These are phyloP conservation scores for Hyposoter dolosus DNA, from an alignment of 2,888 invertebrate species.

Conservation along the genomic window DNA sequence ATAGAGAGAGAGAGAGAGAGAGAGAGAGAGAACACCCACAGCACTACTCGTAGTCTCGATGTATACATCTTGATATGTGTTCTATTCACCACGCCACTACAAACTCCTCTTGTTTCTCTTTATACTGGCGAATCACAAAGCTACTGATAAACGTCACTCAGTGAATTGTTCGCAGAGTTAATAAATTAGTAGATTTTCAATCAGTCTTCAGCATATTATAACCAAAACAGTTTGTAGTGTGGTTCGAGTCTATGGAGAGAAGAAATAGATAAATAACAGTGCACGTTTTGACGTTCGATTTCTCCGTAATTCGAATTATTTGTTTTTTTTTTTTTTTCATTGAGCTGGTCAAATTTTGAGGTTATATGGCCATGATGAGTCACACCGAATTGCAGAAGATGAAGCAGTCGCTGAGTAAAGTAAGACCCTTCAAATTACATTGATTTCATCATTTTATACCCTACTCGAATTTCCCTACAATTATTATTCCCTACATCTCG, in stretches of 20 bases:
- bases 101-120: background rate
- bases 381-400: constrained; percentile 85
- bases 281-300: constrained; percentile 12
- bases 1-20: no score
- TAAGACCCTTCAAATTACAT: constrained; percentile 75
- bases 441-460: constrained; percentile 58
- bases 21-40: no score
- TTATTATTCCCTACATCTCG: background rate
- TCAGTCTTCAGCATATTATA: background rate
- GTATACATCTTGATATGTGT: no score
- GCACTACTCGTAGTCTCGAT: no score
- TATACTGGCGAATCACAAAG: background rate
- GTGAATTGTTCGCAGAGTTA: background rate
- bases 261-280: background rate
- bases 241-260: background rate
- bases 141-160: background rate
- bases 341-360: constrained; percentile 52
- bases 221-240: background rate
- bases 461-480: background rate
- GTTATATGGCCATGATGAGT: constrained; percentile 83
- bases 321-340: background rate
- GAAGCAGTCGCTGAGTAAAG: constrained; percentile 86
- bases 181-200: background rate
- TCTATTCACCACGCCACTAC: background rate
- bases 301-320: background rate